Evolutionary conservation across 2,888 invertebrate genomes (phyloP).

Genomic region (Busseola fusca): DNA sequence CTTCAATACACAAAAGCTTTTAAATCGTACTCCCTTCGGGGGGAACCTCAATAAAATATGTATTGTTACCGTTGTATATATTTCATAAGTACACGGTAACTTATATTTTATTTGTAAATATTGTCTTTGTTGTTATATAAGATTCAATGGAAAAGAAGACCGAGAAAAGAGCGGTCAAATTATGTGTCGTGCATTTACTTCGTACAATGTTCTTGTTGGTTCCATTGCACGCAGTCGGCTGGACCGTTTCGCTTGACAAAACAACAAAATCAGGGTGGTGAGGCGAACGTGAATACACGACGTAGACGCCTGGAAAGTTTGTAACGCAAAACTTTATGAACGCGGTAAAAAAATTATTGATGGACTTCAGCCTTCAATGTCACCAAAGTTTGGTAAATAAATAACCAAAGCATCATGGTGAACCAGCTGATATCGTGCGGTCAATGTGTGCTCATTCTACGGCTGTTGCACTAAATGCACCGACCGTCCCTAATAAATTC

Average conservation of each 20-base stretch:
- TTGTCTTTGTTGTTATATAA: slow-evolving; percentile 16
- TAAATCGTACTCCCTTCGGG: slow-evolving; percentile 38
- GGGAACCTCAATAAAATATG: slow-evolving; percentile 27
- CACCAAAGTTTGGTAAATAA: not conserved
- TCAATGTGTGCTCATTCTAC: not conserved
- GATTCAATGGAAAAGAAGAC: slow-evolving; percentile 1
- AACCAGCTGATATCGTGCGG: not conserved
- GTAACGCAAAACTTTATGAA: slow-evolving; percentile 4
- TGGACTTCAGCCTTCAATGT: not conserved
- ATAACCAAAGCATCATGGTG: not conserved
- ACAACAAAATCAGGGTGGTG: slow-evolving; percentile 31
- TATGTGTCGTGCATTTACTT: slow-evolving; percentile 18
- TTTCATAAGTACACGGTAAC: slow-evolving; percentile 9
- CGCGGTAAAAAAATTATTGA: not conserved
- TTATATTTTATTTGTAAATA: slow-evolving; percentile 2
- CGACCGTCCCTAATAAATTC: not conserved
- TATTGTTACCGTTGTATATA: slow-evolving; percentile 18
- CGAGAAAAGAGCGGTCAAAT: not conserved
- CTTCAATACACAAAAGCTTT: slow-evolving; percentile 41
- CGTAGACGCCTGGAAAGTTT: slow-evolving; percentile 9
- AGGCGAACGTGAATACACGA: slow-evolving; percentile 7
- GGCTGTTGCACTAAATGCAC: not conserved
- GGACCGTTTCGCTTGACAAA: slow-evolving; percentile 51
- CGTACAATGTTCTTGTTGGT: slow-evolving; percentile 21
- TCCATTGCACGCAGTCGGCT: slow-evolving; percentile 37